Evolutionary conservation across 2,113 vertebrate species (phyloP).

Genomic region (Scalopus aquaticus): DNA sequence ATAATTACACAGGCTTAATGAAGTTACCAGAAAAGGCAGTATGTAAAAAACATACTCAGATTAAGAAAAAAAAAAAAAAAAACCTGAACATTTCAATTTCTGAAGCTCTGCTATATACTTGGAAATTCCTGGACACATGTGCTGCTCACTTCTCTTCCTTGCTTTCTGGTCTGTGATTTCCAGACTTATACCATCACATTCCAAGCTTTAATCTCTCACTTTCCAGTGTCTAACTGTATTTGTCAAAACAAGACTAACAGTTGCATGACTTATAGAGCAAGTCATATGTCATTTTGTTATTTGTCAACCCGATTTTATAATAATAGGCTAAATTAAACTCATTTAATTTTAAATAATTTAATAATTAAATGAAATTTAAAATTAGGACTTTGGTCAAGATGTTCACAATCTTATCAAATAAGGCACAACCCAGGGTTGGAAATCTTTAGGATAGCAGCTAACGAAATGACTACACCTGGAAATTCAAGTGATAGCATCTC

Average conservation of each 20-base stretch:
- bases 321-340: not conserved
- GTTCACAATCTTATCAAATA: not conserved
- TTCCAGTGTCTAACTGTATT: not conserved
- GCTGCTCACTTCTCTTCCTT: not conserved
- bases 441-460: not conserved
- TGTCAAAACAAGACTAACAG: constrained; percentile 13
- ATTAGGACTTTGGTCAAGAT: not conserved
- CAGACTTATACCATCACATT: not conserved
- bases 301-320: not conserved
- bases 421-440: not conserved
- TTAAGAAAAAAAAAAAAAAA: constrained; percentile 26
- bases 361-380: not conserved
- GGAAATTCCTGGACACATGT: constrained; percentile 63
- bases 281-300: constrained; percentile 73
- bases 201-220: constrained; percentile 2
- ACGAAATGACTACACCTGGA: not conserved
- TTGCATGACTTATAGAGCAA: not conserved
- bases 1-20: constrained; percentile 66
- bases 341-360: not conserved
- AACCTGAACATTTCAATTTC: constrained; percentile 63
- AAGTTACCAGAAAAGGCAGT: constrained; percentile 72
- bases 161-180: constrained; percentile 12
- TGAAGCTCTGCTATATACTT: constrained; percentile 61
- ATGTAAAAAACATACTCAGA: constrained; percentile 50
- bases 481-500: not conserved